Percentiles rank a stretch among this genome's conserved stretches.
Conservation (phyloP, 2,797 vertebrate genomes). For the Danio tinwini region DNA sequence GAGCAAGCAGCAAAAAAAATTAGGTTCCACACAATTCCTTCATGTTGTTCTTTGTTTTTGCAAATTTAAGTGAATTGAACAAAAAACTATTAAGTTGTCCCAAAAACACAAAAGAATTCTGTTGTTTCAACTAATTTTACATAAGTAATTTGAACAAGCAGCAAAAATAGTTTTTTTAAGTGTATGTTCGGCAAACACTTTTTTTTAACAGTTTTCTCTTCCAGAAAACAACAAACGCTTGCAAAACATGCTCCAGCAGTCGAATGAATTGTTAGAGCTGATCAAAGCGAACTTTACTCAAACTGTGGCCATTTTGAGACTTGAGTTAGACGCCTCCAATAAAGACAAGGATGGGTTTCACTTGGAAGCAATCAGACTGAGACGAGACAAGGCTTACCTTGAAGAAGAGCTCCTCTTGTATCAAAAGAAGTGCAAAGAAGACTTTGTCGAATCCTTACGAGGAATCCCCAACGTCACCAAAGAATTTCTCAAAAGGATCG, state of each 20-base stretch:
- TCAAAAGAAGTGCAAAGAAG: slow-evolving; percentile 69
- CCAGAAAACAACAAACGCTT: slow-evolving; percentile 3
- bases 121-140: too few species aligned
- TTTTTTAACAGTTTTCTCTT: background rate
- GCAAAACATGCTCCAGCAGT: slow-evolving; percentile 34
- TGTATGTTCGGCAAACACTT: background rate
- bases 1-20: too few species aligned
- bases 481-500: slow-evolving; percentile 69
- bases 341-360: slow-evolving; percentile 64
- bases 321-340: slow-evolving; percentile 53
- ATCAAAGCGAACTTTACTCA: slow-evolving; percentile 75
- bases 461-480: slow-evolving; percentile 68
- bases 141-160: too few species aligned
- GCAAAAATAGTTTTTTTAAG: too few species aligned
- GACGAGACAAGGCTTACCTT: slow-evolving; percentile 64
- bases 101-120: too few species aligned
- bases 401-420: slow-evolving; percentile 64
- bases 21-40: too few species aligned
- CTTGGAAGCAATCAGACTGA: slow-evolving; percentile 66
- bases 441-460: slow-evolving; percentile 65
- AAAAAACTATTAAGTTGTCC: too few species aligned
- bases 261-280: slow-evolving; percentile 58
- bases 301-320: slow-evolving; percentile 50
- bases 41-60: too few species aligned
- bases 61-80: too few species aligned